Base-by-base conservation (phyloP, 2,797 vertebrate species). In the Momotus momota region DNA sequence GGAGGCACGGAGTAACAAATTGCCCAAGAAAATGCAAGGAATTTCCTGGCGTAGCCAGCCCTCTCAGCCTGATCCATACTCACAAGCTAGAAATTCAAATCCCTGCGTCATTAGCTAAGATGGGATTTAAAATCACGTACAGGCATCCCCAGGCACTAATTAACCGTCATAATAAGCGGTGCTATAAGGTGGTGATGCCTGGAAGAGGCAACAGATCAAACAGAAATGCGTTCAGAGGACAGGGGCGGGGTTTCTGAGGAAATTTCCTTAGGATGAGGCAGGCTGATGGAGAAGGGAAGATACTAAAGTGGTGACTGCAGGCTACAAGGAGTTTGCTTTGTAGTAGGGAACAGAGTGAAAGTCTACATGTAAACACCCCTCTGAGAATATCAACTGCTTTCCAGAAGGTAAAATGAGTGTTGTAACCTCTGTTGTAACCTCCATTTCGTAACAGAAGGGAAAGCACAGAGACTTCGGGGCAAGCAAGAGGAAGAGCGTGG, bases 21-120 rank as follows among this genome's bases (percentile, higher is more conserved):
- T 61, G 61, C 62, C 80, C 78, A 48, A 88, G 88, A 90, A 95
- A 91, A 97, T 93, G 86, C 73, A 70, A 93, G 78, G 90, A 94
- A 96, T 95, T 93, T 96, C 93, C 91, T 95, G 93, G 88, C 92
- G 67, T 9, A 21, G 57, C 52, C 65, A 86, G 64, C 54, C 20
- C 23, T 74, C 48, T 67, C 75, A 17, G 74, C 40, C 33, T 38
- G 64, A 81, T 58, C 88, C 61, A 11, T 1, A 33, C 35, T 67
- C 38, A 41, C 33, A n/a, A 67, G 84, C n/a, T 77, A n/a, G 16
- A 83, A 48, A 66, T 60, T 23, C 1, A 7, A 84, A 94, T 73
- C 86, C n/a, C 38, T 6, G 29, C 3, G 0, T 35, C 73, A 52
- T 70, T 64, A 14, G n/a, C 62, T 84, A 23, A 52, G 8, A 64